Evolutionary conservation across 2,113 vertebrate genomes (phyloP), one percentile per base, ranked within the genome.

Genomic region (Melanostigma gelatinosum): DNA sequence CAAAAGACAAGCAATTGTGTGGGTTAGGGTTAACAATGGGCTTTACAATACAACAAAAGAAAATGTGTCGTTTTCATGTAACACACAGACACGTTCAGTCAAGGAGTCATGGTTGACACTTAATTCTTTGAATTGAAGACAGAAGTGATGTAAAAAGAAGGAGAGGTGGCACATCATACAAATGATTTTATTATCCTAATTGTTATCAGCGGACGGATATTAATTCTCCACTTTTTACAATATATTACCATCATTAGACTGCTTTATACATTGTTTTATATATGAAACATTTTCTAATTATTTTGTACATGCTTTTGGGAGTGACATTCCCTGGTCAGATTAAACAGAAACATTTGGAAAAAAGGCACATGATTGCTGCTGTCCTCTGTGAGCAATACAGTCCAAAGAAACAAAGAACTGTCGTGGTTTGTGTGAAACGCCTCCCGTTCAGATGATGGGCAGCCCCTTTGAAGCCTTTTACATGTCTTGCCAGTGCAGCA

Each of bases 341-440:
- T 88, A 82, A 90, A 90, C 85, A 82, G 83, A 91, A 93, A 75
- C 58, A 88, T 36, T 72, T 79, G 54, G 54, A 12, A 6, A 82
- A 94, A 95, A 95, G 95, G 94, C 95, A 95, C 95, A 90, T 81
- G 88, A 93, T 93, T 90, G 90, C 92, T 93, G 90, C 73, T 66
- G 58, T 88, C 62, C 78, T 68, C 85, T 72, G 90, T 71, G 90
- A 94, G 93, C 92, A 89, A 92, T 85, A 72, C 83, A 86, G 88
- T 92, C 87, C 81, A 91, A 89, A 92, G 84, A 89, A 89, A 88
- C 70, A 87, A 87, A 85, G 79, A 88, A 62, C 32, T 42, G 64
- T 73, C 11, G 79, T 62, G 48, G 79, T 87, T 80, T 85, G 76
- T 77, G 83, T 83, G 70, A 81, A 85, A 84, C 36, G 24, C 54